Percentiles rank a stretch among this genome's conserved stretches.
Conservation (phyloP, 2,113 vertebrate species). For the Puma concolor region DNA sequence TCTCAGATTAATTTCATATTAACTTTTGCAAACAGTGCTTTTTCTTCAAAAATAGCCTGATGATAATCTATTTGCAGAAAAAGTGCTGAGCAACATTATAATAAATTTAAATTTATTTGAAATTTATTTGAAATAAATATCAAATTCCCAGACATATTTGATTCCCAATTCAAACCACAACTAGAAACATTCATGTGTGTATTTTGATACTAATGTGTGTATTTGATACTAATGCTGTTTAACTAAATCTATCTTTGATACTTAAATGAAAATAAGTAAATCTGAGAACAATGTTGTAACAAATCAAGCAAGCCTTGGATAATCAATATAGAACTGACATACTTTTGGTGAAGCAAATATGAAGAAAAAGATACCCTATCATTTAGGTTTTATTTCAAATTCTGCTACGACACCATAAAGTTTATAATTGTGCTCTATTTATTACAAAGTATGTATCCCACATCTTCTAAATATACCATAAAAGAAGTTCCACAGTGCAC, state of each 20-base stretch:
- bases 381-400: neutral
- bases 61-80: neutral
- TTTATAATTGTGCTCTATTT: conserved; percentile 39
- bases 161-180: neutral
- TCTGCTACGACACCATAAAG: conserved; percentile 57
- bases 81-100: neutral
- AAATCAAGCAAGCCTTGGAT: conserved; percentile 11
- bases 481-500: neutral
- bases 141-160: neutral
- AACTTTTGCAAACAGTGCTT: neutral
- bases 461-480: conserved; percentile 26
- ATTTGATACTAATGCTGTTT: neutral
- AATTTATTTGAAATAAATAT: neutral
- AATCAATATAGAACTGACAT: conserved; percentile 25
- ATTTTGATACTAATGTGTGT: neutral
- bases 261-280: conserved; percentile 49
- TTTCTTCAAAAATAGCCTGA: neutral
- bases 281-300: neutral
- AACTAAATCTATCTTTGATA: neutral
- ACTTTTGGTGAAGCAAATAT: conserved; percentile 57
- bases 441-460: conserved; percentile 52
- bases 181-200: neutral
- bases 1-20: neutral
- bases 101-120: neutral
- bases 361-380: conserved; percentile 24